These are phyloP conservation scores for Xiphophorus birchmanni DNA, from an alignment of 2,797 vertebrate species.

Conservation along the genomic window DNA sequence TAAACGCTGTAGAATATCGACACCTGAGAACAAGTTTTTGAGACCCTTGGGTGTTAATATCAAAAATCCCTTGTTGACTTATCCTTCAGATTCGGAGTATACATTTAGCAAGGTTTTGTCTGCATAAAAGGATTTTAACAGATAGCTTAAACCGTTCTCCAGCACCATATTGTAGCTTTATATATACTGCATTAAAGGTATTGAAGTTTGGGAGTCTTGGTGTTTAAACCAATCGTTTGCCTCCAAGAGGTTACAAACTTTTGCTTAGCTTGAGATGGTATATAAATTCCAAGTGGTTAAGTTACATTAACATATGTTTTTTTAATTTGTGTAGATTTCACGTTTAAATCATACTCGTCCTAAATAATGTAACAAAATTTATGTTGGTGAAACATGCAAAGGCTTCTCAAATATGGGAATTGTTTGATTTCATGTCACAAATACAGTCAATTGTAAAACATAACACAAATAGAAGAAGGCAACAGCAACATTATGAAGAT, in stretches of 20 bases:
- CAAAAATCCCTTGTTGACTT: background rate
- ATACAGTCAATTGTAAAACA: background rate
- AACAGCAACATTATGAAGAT: background rate
- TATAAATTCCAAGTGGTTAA: background rate
- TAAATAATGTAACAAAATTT: background rate
- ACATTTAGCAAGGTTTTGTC: background rate
- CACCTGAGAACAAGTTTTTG: background rate
- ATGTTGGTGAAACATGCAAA: background rate
- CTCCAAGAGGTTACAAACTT: background rate
- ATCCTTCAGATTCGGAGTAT: background rate
- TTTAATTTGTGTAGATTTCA: background rate
- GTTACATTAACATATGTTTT: background rate
- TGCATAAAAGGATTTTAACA: background rate
- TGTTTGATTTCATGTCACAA: background rate
- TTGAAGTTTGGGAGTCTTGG: background rate
- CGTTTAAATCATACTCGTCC: background rate
- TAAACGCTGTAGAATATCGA: background rate
- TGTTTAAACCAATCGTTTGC: background rate
- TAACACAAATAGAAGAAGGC: background rate
- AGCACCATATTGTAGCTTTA: background rate
- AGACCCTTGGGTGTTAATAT: background rate
- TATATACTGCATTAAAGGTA: background rate
- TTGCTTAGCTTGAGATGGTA: background rate
- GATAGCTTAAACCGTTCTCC: too few relatives aligned
- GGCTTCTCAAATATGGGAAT: background rate